phyloP scores from a whole-genome alignment of 1,140 invertebrate genomes.

The Yoshiicerus persimilis region DNA sequence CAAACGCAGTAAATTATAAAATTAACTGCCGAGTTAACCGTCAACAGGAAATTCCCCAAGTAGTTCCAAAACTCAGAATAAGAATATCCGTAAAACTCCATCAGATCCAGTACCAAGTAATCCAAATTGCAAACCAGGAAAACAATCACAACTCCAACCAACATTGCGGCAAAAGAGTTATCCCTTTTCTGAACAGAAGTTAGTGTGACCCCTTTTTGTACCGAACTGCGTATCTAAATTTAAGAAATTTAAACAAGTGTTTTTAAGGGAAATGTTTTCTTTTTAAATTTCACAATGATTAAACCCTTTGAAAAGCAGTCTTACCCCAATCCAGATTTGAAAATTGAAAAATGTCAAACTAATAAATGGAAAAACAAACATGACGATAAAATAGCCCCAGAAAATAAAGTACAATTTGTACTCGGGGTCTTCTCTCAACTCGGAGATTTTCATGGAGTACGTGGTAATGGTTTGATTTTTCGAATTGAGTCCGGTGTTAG shows the following conservation, averaged over 20 bases:
- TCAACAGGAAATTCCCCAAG: conserved; percentile 83
- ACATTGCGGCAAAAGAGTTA: conserved; percentile 32
- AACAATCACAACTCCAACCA: conserved; percentile 29
- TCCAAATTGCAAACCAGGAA: conserved; percentile 34
- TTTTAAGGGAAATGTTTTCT: background rate
- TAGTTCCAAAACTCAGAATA: conserved; percentile 59
- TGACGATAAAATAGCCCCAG: conserved; percentile 32
- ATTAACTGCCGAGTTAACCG: conserved; percentile 94
- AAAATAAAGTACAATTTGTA: conserved; percentile 34
- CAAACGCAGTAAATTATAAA: conserved; percentile 97
- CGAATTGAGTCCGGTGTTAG: background rate
- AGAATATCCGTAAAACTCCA: conserved; percentile 54
- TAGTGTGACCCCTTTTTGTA: background rate
- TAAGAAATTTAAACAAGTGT: background rate
- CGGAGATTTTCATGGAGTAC: conserved; percentile 17
- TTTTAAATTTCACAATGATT: background rate
- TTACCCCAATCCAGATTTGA: conserved; percentile 24
- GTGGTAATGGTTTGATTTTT: background rate
- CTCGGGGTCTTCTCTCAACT: background rate
- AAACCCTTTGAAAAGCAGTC: background rate
- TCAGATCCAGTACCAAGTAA: conserved; percentile 34
- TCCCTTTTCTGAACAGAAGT: conserved; percentile 15
- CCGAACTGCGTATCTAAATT: background rate
- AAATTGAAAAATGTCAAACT: conserved; percentile 25
- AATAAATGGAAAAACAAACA: conserved; percentile 35